A percentile compares a stretch with the other conserved stretches of the same genome.
Evolutionary conservation across 2,888 invertebrate genomes (phyloP).

Genomic region (Villa cingulata): DNA sequence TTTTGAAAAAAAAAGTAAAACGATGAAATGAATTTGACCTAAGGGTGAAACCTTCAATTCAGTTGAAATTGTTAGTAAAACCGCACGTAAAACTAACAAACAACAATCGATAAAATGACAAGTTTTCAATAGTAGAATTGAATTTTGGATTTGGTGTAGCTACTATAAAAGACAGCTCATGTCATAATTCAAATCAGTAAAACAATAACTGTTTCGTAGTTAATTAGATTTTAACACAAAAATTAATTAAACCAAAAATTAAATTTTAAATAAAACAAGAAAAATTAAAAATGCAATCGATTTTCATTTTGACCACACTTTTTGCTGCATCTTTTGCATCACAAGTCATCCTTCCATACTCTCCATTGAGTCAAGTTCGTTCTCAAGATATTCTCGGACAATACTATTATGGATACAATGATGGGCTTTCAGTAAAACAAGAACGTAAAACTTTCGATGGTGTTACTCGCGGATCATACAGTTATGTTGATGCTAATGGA

Average conservation of each 20-base stretch:
- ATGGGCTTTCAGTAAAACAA: slow-evolving; percentile 40
- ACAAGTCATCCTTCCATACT: neutral
- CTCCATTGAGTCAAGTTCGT: slow-evolving; percentile 34
- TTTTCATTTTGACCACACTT: slow-evolving; percentile 21
- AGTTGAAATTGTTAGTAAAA: too few species aligned
- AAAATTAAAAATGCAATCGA: slow-evolving; percentile 24
- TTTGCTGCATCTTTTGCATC: slow-evolving; percentile 19
- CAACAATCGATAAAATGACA: too few species aligned
- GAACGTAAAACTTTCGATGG: slow-evolving; percentile 41
- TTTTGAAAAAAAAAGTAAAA: too few species aligned
- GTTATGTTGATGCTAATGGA: slow-evolving; percentile 41
- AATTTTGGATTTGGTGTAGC: too few species aligned
- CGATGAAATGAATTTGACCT: too few species aligned
- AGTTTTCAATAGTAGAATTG: too few species aligned
- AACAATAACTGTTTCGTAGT: too few species aligned
- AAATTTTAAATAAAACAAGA: neutral
- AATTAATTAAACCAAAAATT: neutral
- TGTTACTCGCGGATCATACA: slow-evolving; percentile 40
- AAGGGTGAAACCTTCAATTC: neutral
- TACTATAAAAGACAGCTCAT: too few species aligned
- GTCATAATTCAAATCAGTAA: too few species aligned
- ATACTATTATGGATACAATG: slow-evolving; percentile 42
- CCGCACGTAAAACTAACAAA: too few species aligned
- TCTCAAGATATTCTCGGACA: slow-evolving; percentile 42
- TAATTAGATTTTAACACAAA: too few species aligned